These are phyloP conservation scores for Cantharis flavilabris DNA, from an alignment of 2,888 invertebrate species.

Conservation along the genomic window DNA sequence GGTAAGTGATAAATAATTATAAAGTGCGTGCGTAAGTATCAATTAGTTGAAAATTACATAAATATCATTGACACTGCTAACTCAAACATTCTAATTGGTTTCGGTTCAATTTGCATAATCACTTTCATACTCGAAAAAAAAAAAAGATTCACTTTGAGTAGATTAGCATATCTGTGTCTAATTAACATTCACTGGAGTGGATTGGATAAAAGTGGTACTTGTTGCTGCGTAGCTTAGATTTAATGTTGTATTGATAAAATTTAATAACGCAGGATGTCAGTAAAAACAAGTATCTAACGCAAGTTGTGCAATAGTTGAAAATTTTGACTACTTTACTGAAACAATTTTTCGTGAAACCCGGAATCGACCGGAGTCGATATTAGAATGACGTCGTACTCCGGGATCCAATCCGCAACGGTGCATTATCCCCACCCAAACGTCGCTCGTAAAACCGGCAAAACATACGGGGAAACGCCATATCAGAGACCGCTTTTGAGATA, in stretches of 20 bases:
- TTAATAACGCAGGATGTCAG: neutral
- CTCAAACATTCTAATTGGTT: neutral
- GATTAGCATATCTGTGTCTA: neutral
- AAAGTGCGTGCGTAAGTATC: neutral
- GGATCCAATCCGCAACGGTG: slow-evolving; percentile 25
- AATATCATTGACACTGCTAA: neutral
- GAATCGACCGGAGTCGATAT: slow-evolving; percentile 33
- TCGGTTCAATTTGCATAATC: neutral
- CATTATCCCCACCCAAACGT: slow-evolving; percentile 33
- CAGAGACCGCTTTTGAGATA: slow-evolving; percentile 4
- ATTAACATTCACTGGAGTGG: neutral
- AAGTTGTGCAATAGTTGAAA: neutral
- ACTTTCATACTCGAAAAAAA: neutral
- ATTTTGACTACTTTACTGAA: neutral
- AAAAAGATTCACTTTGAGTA: neutral
- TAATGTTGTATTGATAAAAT: neutral
- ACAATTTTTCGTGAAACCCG: slow-evolving; percentile 19
- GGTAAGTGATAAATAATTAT: neutral
- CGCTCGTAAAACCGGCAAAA: slow-evolving; percentile 40
- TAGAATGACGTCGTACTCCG: slow-evolving; percentile 35
- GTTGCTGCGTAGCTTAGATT: neutral
- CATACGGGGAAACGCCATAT: slow-evolving; percentile 35
- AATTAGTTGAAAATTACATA: neutral
- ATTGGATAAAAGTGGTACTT: neutral
- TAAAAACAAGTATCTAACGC: neutral